A percentile compares a stretch with the other conserved stretches of the same genome.
These are phyloP conservation scores for Rhopalosiphum padi DNA, from an alignment of 1,140 invertebrate species.

Conservation along the genomic window DNA sequence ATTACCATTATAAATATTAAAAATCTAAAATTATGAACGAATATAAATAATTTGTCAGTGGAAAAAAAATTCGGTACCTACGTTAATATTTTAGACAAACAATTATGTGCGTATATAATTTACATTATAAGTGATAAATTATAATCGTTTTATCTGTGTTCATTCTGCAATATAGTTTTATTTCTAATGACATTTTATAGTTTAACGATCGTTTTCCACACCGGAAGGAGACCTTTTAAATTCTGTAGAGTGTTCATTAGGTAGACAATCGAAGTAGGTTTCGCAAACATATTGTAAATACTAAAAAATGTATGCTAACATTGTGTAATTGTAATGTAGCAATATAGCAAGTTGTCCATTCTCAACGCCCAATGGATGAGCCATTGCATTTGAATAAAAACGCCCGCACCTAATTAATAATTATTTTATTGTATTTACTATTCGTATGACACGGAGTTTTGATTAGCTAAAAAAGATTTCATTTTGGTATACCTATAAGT, in stretches of 20 bases:
- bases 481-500: not conserved
- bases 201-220: not conserved
- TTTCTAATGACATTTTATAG: not conserved
- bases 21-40: not conserved
- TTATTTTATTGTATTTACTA: not conserved
- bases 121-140: not conserved
- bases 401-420: not conserved
- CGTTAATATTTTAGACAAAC: not conserved
- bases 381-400: not conserved
- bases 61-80: not conserved
- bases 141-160: not conserved
- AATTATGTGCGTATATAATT: not conserved
- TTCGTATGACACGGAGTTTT: not conserved
- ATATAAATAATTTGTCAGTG: not conserved
- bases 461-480: not conserved
- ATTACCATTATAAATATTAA: not conserved
- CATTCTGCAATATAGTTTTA: not conserved
- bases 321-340: no score
- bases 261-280: not conserved
- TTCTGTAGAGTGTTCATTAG: not conserved
- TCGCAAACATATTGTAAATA: not conserved
- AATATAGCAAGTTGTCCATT: not conserved
- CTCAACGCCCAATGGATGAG: not conserved
- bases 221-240: not conserved
- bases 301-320: not conserved